Conservation (phyloP, 2,888 invertebrate species). For the Eilema sororculum region DNA sequence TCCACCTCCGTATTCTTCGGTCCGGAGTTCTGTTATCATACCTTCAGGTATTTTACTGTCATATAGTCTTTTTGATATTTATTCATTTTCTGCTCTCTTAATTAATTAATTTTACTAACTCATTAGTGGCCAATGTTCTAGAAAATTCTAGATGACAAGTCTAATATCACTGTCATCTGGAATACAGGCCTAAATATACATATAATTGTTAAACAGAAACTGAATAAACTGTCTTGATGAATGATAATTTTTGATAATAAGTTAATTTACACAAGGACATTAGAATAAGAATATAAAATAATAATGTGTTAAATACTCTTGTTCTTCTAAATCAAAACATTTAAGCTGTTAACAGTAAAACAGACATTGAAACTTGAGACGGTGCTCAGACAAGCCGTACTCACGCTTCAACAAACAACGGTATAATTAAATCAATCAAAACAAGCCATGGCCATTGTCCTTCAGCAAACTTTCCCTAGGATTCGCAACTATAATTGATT, state of each 20-base stretch:
- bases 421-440: constrained; percentile 24
- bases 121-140: no score
- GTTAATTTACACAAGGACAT: background rate
- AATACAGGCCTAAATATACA: no score
- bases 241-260: background rate
- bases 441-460: constrained; percentile 9
- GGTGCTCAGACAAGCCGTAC: constrained; percentile 10
- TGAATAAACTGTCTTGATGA: background rate
- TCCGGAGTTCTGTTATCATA: constrained; percentile 79
- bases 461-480: constrained; percentile 14
- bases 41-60: constrained; percentile 72
- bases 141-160: no score
- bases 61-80: no score
- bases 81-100: no score
- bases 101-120: no score
- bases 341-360: background rate
- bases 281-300: background rate
- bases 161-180: no score
- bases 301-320: background rate
- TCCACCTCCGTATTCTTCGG: constrained; percentile 91
- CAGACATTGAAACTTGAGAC: constrained; percentile 13
- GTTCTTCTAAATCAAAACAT: constrained; percentile 2
- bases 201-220: background rate
- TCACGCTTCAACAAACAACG: constrained; percentile 15
- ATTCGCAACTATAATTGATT: constrained; percentile 16